These are phyloP conservation scores for Drosophila parvula DNA, from an alignment of 1,140 invertebrate species.

Conservation along the genomic window DNA sequence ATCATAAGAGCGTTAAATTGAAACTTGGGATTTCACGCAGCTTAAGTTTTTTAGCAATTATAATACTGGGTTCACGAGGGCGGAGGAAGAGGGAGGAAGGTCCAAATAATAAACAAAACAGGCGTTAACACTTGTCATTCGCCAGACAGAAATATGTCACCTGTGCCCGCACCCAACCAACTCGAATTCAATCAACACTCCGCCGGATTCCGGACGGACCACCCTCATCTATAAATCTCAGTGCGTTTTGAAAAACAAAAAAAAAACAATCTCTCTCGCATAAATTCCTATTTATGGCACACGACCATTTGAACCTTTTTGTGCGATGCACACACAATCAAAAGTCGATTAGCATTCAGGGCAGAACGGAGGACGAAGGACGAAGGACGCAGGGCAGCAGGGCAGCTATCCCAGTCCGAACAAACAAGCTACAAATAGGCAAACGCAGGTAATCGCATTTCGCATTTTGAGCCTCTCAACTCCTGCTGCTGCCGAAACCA, in stretches of 20 bases:
- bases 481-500: constrained; percentile 48
- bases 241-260: constrained; percentile 21
- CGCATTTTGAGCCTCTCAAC: constrained; percentile 36
- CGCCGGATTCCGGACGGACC: not conserved
- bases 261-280: constrained; percentile 47
- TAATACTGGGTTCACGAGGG: constrained; percentile 8
- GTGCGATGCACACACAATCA: constrained; percentile 66
- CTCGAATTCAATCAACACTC: constrained; percentile 73
- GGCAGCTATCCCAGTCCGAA: constrained; percentile 36
- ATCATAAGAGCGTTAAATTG: constrained; percentile 78
- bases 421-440: constrained; percentile 76
- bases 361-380: constrained; percentile 6
- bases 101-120: constrained; percentile 56
- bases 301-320: constrained; percentile 73
- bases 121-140: constrained; percentile 73
- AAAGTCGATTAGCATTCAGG: constrained; percentile 79
- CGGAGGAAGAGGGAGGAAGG: not conserved
- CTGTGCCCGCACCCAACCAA: constrained; percentile 38
- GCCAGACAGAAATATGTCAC: constrained; percentile 73
- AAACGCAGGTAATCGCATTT: constrained; percentile 82
- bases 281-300: constrained; percentile 75
- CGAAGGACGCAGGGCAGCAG: not conserved
- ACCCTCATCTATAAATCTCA: constrained; percentile 56
- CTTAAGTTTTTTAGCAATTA: constrained; percentile 83
- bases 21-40: constrained; percentile 80